Percentiles rank a stretch among this genome's conserved stretches.
Evolutionary conservation across 1,140 invertebrate genomes (phyloP).

Genomic region (Odontomachus brunneus): DNA sequence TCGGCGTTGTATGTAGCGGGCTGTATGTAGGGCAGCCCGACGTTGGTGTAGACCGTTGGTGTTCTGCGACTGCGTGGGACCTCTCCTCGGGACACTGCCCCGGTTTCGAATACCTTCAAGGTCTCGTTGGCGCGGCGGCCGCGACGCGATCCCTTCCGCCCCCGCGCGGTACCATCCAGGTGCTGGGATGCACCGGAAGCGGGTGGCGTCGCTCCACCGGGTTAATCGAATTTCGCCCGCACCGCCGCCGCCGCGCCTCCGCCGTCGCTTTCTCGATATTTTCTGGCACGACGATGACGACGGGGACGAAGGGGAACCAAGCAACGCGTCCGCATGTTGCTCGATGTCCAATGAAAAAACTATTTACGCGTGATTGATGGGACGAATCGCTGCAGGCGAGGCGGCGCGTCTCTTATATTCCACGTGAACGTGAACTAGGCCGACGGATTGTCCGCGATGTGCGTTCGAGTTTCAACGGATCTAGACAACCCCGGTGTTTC

Average conservation of each 20-base stretch:
- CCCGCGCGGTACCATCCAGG: constrained; percentile 40
- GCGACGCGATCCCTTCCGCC: constrained; percentile 59
- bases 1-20: constrained; percentile 43
- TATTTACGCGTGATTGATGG: constrained; percentile 38
- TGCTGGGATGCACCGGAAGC: constrained; percentile 60
- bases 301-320: background rate
- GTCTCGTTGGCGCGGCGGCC: constrained; percentile 69
- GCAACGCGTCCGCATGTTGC: background rate
- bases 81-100: constrained; percentile 78
- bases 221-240: constrained; percentile 41
- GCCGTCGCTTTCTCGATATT: constrained; percentile 44
- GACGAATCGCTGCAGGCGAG: background rate
- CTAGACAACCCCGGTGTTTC: background rate
- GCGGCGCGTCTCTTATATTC: background rate
- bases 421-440: background rate
- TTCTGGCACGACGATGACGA: constrained; percentile 20
- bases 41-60: constrained; percentile 58
- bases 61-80: constrained; percentile 70
- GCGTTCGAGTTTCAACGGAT: background rate
- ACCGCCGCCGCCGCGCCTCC: constrained; percentile 20
- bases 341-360: constrained; percentile 29
- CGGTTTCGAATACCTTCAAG: constrained; percentile 83
- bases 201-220: constrained; percentile 50
- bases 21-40: constrained; percentile 79
- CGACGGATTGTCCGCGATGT: background rate